These are phyloP conservation scores for Gnatocerus cornutus DNA, from an alignment of 2,888 invertebrate species.

Conservation along the genomic window DNA sequence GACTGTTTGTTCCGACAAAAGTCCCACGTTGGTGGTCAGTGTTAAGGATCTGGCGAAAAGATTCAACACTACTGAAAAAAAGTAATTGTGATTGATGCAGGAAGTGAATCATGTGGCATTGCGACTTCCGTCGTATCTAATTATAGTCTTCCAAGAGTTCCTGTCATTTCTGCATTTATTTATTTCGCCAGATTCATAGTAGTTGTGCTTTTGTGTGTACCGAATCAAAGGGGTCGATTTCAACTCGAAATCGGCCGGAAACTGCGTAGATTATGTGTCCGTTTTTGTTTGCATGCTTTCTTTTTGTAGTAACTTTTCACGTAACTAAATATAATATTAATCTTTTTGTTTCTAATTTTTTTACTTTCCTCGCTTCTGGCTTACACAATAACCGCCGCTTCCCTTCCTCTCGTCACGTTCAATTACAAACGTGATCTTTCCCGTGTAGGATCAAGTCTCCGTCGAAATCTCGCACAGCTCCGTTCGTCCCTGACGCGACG, in stretches of 20 bases:
- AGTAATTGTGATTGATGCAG: constrained; percentile 39
- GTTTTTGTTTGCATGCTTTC: constrained; percentile 6
- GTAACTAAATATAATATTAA: constrained; percentile 21
- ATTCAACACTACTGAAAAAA: constrained; percentile 50
- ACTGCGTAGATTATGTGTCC: constrained; percentile 5
- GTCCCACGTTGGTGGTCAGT: constrained; percentile 46
- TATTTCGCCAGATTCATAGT: not conserved
- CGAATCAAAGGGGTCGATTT: too few relatives aligned
- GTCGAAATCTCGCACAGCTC: constrained; percentile 68
- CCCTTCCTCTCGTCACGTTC: not conserved
- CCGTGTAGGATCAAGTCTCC: constrained; percentile 67
- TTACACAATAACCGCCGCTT: constrained; percentile 13
- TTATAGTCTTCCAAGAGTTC: too few relatives aligned
- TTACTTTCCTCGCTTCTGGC: constrained; percentile 14
- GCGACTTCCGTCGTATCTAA: too few relatives aligned
- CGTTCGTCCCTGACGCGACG: constrained; percentile 68
- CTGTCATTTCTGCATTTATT: too few relatives aligned
- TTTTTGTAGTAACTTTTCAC: constrained; percentile 5
- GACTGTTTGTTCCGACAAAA: constrained; percentile 50
- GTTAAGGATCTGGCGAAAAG: constrained; percentile 61
- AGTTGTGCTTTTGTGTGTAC: constrained; percentile 1
- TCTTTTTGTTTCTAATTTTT: constrained; percentile 30
- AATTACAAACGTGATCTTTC: constrained; percentile 4
- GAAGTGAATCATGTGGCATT: too few relatives aligned
- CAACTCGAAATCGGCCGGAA: too few relatives aligned